phyloP scores from a whole-genome alignment of 2,888 invertebrate species.

The Prostheceraeus crozeri region DNA sequence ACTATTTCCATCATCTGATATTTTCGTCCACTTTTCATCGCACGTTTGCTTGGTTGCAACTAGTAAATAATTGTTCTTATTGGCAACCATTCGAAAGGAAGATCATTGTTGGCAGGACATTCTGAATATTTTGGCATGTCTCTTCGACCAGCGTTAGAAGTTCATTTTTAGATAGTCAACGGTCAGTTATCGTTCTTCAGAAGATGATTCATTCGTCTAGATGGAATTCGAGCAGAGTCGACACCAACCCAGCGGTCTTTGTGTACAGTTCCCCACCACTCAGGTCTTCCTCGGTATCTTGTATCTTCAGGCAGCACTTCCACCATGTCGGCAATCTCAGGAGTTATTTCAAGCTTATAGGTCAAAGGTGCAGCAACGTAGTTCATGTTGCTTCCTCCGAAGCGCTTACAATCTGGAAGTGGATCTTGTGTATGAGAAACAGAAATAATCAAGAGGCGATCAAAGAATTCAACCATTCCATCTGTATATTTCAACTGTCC shows the following conservation, averaged over 20 bases:
- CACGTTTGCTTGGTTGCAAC: too few species aligned
- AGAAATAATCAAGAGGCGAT: slow-evolving; percentile 50
- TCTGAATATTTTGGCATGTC: too few species aligned
- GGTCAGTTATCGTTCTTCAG: too few species aligned
- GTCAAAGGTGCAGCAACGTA: not conserved
- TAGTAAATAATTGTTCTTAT: too few species aligned
- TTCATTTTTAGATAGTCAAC: too few species aligned
- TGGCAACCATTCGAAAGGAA: too few species aligned
- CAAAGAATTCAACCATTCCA: slow-evolving; percentile 49
- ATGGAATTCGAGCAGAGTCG: slow-evolving; percentile 9
- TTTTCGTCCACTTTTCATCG: too few species aligned
- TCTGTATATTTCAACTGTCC: slow-evolving; percentile 52
- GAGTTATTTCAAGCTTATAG: not conserved
- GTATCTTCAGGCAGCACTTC: not conserved
- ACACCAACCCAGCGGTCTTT: slow-evolving; percentile 5
- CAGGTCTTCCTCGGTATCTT: not conserved
- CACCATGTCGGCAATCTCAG: not conserved
- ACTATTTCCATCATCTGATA: too few species aligned
- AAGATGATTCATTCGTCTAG: not conserved
- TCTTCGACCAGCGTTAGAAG: too few species aligned
- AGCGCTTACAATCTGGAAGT: slow-evolving; percentile 44
- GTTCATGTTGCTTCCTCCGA: slow-evolving; percentile 41
- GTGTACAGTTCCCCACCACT: slow-evolving; percentile 16
- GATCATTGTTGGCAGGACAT: too few species aligned
- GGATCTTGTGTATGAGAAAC: slow-evolving; percentile 43